Percentiles rank a stretch among this genome's conserved stretches.
Evolutionary conservation across 2,888 invertebrate species (phyloP).

Genomic region (Adela reaumurella): DNA sequence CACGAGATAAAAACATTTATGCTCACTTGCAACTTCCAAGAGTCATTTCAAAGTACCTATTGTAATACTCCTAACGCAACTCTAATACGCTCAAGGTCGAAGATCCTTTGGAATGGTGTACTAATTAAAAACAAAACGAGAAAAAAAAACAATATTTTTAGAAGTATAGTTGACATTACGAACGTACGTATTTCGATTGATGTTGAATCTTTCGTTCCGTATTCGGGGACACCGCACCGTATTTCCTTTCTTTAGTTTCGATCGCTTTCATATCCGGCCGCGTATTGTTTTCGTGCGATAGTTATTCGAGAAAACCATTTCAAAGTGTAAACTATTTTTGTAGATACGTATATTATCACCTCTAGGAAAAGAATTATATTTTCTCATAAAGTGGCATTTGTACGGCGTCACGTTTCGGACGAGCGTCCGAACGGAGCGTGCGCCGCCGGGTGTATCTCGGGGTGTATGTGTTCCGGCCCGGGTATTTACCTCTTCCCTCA

Average conservation of each 20-base stretch:
- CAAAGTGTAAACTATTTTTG: slow-evolving; percentile 52
- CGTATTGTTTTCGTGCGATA: no score
- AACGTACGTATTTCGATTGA: neutral
- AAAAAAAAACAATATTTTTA: neutral
- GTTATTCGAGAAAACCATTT: slow-evolving; percentile 29
- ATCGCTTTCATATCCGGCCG: no score
- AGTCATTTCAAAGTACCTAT: slow-evolving; percentile 29
- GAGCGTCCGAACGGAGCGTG: no score
- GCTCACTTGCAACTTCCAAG: slow-evolving; percentile 34
- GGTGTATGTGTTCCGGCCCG: no score
- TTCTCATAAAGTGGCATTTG: slow-evolving; percentile 47
- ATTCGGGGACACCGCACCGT: no score
- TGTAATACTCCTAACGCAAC: slow-evolving; percentile 12
- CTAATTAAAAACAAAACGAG: no score
- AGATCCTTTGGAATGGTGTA: neutral
- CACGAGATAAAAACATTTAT: slow-evolving; percentile 21
- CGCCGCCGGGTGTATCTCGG: no score
- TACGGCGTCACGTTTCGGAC: neutral
- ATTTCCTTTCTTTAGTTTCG: no score
- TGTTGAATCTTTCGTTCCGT: no score
- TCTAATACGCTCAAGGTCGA: neutral
- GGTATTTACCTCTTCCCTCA: no score
- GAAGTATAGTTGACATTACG: neutral
- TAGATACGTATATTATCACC: slow-evolving; percentile 50
- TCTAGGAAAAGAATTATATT: slow-evolving; percentile 49